Percentiles rank a stretch among this genome's conserved stretches.
Conservation (phyloP, 2,888 invertebrate species). For the Orthosia gothica region DNA sequence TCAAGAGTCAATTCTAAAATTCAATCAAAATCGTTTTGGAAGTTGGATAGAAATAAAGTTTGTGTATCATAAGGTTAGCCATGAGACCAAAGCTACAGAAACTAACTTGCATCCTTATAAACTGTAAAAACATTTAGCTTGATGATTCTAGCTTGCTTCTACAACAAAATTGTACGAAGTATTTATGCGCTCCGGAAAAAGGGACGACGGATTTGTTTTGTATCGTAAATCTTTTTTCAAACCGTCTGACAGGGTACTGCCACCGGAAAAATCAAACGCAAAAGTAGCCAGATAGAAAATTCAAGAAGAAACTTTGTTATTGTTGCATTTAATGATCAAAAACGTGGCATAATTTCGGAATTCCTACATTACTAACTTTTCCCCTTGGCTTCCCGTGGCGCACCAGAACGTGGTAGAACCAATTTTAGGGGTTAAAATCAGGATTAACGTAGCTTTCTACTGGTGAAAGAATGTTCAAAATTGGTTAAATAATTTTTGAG, state of each 20-base stretch:
- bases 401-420: no score
- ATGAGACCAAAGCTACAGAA: neutral
- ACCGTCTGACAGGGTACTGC: constrained; percentile 13
- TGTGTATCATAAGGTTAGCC: neutral
- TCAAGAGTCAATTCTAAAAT: no score
- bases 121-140: neutral
- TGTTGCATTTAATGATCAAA: neutral
- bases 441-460: no score
- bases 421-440: no score
- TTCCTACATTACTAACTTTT: neutral
- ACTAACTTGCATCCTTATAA: neutral
- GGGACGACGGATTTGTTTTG: constrained; percentile 7
- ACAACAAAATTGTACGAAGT: neutral
- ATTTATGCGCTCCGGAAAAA: constrained; percentile 2
- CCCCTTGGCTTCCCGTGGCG: no score
- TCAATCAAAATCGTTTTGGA: neutral
- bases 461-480: no score
- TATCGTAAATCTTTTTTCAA: constrained; percentile 13
- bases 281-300: constrained; percentile 19
- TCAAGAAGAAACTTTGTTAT: neutral
- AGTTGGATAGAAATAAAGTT: neutral
- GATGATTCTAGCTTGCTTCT: neutral
- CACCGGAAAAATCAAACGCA: constrained; percentile 19
- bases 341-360: neutral
- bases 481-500: no score